Conservation (phyloP, 23 tunicate genomes). For the Clavelina lepadiformis region DNA sequence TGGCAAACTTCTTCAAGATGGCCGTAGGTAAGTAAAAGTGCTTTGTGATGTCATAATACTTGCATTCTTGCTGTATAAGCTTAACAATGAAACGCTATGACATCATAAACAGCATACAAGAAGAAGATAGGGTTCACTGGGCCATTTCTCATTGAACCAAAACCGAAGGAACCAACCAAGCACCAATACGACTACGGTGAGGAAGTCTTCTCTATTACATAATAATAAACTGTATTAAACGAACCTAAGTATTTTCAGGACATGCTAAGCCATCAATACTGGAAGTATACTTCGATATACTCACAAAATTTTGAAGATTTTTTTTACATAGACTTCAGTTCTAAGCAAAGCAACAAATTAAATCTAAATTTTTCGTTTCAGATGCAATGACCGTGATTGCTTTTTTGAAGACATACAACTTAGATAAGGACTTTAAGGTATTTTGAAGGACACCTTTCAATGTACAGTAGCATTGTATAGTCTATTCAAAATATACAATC, state of each 20-base stretch:
- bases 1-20: conserved; percentile 96
- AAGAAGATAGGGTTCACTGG: conserved; percentile 93
- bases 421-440: conserved; percentile 92
- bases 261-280: neutral
- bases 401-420: conserved; percentile 73
- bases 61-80: no score
- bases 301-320: neutral
- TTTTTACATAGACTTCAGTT: neutral
- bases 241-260: no score
- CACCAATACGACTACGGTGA: conserved; percentile 96
- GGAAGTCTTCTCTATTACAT: no score
- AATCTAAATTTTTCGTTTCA: conserved; percentile 10
- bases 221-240: no score
- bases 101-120: conserved; percentile 84
- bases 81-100: no score
- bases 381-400: conserved; percentile 98
- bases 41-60: no score
- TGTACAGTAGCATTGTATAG: neutral
- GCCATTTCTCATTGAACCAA: conserved; percentile 88
- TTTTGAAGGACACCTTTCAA: no score
- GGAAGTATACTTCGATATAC: neutral
- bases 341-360: neutral
- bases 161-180: conserved; percentile 91
- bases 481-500: neutral
- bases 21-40: conserved; percentile 53